Evolutionary conservation across 2,113 vertebrate genomes (phyloP).

Genomic region (Paedocypris sp.): DNA sequence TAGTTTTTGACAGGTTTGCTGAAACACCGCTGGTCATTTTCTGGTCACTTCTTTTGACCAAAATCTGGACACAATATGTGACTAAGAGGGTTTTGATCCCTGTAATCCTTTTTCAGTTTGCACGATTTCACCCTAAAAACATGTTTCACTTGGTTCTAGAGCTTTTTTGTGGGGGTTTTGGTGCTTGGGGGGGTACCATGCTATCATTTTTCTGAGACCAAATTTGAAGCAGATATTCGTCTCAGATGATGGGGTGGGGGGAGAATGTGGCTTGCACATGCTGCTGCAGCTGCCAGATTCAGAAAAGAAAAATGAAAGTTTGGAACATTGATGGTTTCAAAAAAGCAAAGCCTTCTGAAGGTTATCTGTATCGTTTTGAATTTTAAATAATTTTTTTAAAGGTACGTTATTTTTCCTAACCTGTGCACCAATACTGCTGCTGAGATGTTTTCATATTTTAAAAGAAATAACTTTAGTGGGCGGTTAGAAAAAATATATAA

Average conservation of each 20-base stretch:
- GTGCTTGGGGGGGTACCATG: not conserved
- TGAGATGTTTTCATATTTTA: too few species aligned
- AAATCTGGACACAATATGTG: slow-evolving; percentile 6
- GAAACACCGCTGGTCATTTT: not conserved
- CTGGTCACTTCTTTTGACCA: not conserved
- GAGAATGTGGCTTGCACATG: slow-evolving; percentile 19
- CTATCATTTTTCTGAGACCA: not conserved
- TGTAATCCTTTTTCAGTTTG: slow-evolving; percentile 5
- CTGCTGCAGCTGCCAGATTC: slow-evolving; percentile 11
- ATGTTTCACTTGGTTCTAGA: not conserved
- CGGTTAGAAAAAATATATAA: too few species aligned
- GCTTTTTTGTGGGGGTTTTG: not conserved
- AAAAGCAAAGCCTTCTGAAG: too few species aligned
- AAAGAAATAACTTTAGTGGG: too few species aligned
- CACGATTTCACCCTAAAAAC: not conserved
- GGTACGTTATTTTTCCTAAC: too few species aligned
- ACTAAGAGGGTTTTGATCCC: not conserved
- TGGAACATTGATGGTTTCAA: too few species aligned
- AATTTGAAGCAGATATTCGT: slow-evolving; percentile 10
- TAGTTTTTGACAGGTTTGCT: not conserved
- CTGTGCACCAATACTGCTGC: too few species aligned
- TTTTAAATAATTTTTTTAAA: too few species aligned
- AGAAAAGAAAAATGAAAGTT: too few species aligned
- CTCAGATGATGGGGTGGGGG: not conserved
- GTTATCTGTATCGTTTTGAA: too few species aligned